Conservation (phyloP, 2,888 invertebrate species). For the Cheilosia impressa region DNA sequence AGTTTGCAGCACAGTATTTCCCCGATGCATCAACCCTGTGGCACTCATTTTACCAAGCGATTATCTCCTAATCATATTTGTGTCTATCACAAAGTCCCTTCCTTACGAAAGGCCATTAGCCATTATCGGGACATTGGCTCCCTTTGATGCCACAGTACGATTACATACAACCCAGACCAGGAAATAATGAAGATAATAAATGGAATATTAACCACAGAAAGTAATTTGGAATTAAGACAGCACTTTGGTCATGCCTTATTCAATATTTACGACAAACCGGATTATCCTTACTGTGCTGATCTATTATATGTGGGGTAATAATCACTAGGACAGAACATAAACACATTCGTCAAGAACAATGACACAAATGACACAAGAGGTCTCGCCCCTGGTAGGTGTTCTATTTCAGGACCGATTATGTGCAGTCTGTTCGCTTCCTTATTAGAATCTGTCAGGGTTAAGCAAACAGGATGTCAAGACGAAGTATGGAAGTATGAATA, state of each 20-base stretch:
- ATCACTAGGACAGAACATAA: neutral
- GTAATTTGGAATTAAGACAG: neutral
- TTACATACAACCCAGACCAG: neutral
- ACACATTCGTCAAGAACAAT: neutral
- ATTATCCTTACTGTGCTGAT: constrained; percentile 15
- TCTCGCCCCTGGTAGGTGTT: constrained; percentile 11
- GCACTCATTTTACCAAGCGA: too few relatives aligned
- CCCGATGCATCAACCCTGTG: too few relatives aligned
- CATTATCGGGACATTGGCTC: too few relatives aligned
- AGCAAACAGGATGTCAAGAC: constrained; percentile 46
- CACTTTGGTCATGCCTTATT: neutral
- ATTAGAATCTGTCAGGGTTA: constrained; percentile 2
- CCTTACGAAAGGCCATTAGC: too few relatives aligned
- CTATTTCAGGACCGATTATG: constrained; percentile 39
- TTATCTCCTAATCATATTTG: too few relatives aligned
- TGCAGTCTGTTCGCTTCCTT: neutral
- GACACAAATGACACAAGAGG: constrained; percentile 8
- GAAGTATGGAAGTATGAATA: constrained; percentile 15
- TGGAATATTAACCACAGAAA: neutral
- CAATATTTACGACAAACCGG: constrained; percentile 19
- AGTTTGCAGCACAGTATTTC: too few relatives aligned
- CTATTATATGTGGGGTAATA: neutral
- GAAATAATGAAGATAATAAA: neutral
- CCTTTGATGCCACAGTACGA: neutral
- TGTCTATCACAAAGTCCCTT: too few relatives aligned